Evolutionary conservation across 1,140 invertebrate species (phyloP).

Genomic region (Antheraea mylitta): DNA sequence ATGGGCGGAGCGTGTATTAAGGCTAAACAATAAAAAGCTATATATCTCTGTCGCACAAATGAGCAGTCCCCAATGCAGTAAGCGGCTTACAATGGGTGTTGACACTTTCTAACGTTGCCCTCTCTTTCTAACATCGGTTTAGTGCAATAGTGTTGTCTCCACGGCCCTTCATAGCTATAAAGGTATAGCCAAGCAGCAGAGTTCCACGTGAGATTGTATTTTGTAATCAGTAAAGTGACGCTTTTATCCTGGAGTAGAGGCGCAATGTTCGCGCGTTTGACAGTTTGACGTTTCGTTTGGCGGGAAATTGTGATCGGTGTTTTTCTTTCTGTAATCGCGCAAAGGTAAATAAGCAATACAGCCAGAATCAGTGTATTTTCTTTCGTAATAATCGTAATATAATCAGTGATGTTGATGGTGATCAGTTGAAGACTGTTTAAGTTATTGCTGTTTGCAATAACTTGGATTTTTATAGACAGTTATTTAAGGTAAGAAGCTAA

Average conservation of each 20-base stretch:
- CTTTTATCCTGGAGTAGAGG: conserved; percentile 64
- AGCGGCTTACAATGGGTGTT: conserved; percentile 71
- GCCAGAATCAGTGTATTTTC: conserved; percentile 24
- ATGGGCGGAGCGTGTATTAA: conserved; percentile 62
- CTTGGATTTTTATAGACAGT: conserved; percentile 59
- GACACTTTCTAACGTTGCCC: conserved; percentile 34
- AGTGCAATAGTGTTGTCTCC: conserved; percentile 50
- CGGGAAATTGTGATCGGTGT: conserved; percentile 58
- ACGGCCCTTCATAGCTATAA: conserved; percentile 68
- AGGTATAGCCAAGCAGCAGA: conserved; percentile 56
- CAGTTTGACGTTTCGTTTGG: conserved; percentile 75
- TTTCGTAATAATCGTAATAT: conserved; percentile 11
- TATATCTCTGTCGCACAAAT: conserved; percentile 65
- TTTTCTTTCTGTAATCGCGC: conserved; percentile 10
- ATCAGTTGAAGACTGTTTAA: conserved; percentile 60
- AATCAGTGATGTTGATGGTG: conserved; percentile 57
- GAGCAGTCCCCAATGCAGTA: conserved; percentile 67
- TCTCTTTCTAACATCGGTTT: conserved; percentile 46
- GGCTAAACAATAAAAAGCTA: conserved; percentile 54
- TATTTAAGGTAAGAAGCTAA: conserved; percentile 45
- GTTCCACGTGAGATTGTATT: conserved; percentile 75
- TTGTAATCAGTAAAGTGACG: conserved; percentile 76
- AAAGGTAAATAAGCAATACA: conserved; percentile 30
- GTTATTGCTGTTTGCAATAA: conserved; percentile 71
- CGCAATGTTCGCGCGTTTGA: conserved; percentile 70